A percentile compares a stretch with the other conserved stretches of the same genome.
These are phyloP conservation scores for Chloropsis hardwickii DNA, from an alignment of 2,113 vertebrate genomes.

Conservation along the genomic window DNA sequence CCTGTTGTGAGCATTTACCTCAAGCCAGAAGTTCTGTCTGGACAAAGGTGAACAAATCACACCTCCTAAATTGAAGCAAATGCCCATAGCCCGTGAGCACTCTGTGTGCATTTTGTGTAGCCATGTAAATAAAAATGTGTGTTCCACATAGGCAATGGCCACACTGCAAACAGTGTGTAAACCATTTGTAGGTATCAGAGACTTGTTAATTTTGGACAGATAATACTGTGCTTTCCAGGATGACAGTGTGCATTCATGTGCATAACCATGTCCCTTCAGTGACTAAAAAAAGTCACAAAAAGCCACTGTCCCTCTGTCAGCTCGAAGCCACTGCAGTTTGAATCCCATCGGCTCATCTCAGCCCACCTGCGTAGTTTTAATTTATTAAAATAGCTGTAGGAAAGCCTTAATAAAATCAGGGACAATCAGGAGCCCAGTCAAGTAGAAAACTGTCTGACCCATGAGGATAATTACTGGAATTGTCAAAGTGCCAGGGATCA, in stretches of 20 bases:
- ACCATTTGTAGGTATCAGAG: not conserved
- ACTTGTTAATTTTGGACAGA: not conserved
- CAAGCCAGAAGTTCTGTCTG: not conserved
- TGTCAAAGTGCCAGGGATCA: not conserved
- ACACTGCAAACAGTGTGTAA: not conserved
- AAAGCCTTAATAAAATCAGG: constrained; percentile 11
- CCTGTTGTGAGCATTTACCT: not conserved
- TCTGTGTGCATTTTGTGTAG: not conserved
- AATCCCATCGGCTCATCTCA: not conserved
- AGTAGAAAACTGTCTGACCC: not conserved
- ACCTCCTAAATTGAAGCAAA: not conserved
- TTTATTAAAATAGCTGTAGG: constrained; percentile 4
- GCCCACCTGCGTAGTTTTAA: not conserved
- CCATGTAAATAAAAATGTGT: not conserved
- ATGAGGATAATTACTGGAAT: not conserved
- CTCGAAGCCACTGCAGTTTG: not conserved
- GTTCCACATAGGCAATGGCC: not conserved
- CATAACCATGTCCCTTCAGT: not conserved
- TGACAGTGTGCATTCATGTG: not conserved
- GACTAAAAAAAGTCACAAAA: not conserved
- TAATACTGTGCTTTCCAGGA: not conserved
- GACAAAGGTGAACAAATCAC: not conserved
- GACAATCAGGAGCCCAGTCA: constrained; percentile 9
- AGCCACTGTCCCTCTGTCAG: not conserved
- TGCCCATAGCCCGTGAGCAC: no score